These are phyloP conservation scores for Oegoconia quadripuncta DNA, from an alignment of 2,888 invertebrate genomes.

Conservation along the genomic window DNA sequence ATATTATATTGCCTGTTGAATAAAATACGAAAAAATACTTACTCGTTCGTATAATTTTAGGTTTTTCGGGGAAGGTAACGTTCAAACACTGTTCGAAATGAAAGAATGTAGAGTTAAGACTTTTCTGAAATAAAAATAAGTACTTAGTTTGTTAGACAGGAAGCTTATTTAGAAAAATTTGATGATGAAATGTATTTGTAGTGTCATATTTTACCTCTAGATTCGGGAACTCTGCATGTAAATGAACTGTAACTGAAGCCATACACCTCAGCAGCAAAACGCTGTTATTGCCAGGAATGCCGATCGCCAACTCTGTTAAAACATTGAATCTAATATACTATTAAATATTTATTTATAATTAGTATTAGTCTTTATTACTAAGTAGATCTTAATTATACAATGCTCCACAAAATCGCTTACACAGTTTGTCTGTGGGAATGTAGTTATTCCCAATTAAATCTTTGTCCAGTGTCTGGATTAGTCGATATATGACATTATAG, in stretches of 20 bases:
- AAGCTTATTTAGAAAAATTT: no score
- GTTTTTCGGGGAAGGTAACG: constrained; percentile 29
- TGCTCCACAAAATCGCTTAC: no score
- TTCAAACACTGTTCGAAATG: constrained; percentile 32
- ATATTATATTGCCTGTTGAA: no score
- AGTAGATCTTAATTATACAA: neutral
- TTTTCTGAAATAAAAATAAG: constrained; percentile 24
- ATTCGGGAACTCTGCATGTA: constrained; percentile 21
- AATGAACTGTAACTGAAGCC: constrained; percentile 25
- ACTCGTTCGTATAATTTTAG: constrained; percentile 16
- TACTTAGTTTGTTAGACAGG: no score
- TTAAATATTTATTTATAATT: neutral
- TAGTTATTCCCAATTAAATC: no score
- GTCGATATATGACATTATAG: neutral
- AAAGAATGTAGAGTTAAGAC: constrained; percentile 24
- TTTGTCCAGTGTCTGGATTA: constrained; percentile 1
- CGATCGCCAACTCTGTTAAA: constrained; percentile 50
- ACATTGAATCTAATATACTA: constrained; percentile 1
- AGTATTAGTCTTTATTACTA: neutral
- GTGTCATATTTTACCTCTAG: constrained; percentile 42
- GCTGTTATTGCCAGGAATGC: constrained; percentile 40
- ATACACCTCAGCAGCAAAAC: constrained; percentile 41
- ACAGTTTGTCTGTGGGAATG: no score
- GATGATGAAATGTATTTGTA: neutral
- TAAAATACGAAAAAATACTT: constrained; percentile 1